Conservation (phyloP, 2,113 vertebrate genomes). For the Copsychus sechellarum region DNA sequence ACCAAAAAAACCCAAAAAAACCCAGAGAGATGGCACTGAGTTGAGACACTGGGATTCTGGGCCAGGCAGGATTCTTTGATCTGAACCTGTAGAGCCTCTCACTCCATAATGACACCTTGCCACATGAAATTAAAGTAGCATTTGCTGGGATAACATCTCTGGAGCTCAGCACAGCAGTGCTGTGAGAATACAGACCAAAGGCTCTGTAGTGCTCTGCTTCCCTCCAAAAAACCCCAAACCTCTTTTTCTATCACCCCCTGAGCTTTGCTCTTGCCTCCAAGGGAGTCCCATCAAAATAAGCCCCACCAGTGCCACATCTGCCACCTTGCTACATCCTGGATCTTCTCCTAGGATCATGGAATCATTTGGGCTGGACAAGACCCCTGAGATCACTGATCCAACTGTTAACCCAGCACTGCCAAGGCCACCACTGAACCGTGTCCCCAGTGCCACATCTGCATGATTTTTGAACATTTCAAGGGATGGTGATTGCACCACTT, state of each 20-base stretch:
- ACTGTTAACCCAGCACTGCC: background rate
- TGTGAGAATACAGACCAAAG: background rate
- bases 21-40: background rate
- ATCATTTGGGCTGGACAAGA: background rate
- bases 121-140: fast-evolving
- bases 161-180: background rate
- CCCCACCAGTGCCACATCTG: too few relatives aligned
- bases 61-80: background rate
- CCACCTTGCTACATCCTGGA: background rate
- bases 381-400: background rate
- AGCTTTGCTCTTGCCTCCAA: background rate
- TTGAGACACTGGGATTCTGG: background rate
- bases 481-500: background rate
- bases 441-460: background rate
- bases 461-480: too few relatives aligned
- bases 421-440: background rate
- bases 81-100: background rate
- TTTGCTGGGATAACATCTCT: background rate
- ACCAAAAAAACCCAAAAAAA: background rate
- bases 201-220: background rate
- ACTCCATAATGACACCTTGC: background rate
- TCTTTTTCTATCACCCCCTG: background rate
- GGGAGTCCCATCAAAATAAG: background rate
- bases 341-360: background rate
- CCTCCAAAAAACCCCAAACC: background rate